Base-by-base conservation (phyloP, 2,888 invertebrate species). In the Dasypolia templi region DNA sequence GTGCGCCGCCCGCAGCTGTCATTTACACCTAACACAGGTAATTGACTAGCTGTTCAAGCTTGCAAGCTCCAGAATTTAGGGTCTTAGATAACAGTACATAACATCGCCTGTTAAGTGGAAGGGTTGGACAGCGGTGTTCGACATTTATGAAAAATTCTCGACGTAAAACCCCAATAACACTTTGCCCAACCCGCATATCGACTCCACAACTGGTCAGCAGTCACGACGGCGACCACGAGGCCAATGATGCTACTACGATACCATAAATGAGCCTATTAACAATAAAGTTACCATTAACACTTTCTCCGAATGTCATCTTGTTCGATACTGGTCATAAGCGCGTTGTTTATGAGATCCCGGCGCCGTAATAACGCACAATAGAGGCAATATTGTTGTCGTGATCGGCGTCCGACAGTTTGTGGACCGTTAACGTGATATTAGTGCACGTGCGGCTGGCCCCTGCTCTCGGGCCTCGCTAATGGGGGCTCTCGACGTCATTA, bases 391-490 rank as follows among this genome's bases (percentile, higher is more conserved):
- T 58, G 56, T 67, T 58, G 56, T 78, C 51, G 55, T 46, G 72
- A 72, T 29, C 44, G 82, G 22, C n/a, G 32, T 3, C 46, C 39
- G 62, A 26, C 61, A 77, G 55, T 68, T 68, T 77, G 72, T 65
- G 67, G 68, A 55, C 64, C 61, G 78, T 80, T 82, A 78, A 46
- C 59, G 59, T 44, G 78, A 63, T 77, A 72, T 82, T 77, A 80
- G 59, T 32, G 32, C 62, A 19, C 49, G 62, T 42, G 72, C 39
- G 64, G 26, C 53, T 29, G 53, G 32, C 53, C 72, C 14, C 58
- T 19, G 35, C 35, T 19, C 44, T 2, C 6, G 77, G 44, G 58
- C 46, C 35, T n/a, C 14, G 14, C 51, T 19, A 44, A 55, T 9
- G 46, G 42, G 17, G 29, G 7, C 64, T 44, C 29, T 64, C 32